A percentile compares a stretch with the other conserved stretches of the same genome.
Evolutionary conservation across 2,797 vertebrate species (phyloP).

Genomic region (Pogoniulus pusillus): DNA sequence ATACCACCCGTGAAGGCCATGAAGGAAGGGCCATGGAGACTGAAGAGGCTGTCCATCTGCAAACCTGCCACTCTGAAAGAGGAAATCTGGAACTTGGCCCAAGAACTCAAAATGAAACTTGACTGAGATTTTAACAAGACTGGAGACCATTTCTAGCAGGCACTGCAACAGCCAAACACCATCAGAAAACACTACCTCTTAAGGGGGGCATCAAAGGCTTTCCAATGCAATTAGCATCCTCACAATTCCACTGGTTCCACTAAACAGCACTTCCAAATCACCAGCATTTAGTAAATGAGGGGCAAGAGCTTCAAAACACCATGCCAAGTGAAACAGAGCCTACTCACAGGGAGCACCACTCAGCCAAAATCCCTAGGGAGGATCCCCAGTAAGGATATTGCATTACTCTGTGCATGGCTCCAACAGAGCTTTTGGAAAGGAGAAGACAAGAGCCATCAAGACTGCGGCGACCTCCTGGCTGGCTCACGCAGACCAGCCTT

Average conservation of each 20-base stretch:
- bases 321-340: background rate
- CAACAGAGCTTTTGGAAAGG: background rate
- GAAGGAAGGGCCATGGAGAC: background rate
- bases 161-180: background rate
- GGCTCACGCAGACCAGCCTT: accelerated
- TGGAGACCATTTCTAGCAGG: background rate
- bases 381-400: too few species aligned
- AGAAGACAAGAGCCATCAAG: background rate
- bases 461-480: background rate
- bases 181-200: background rate
- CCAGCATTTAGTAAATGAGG: background rate
- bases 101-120: background rate
- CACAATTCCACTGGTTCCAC: background rate
- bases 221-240: background rate
- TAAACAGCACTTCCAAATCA: background rate
- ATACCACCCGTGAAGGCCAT: accelerated
- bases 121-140: background rate
- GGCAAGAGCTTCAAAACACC: background rate
- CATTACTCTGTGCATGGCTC: background rate
- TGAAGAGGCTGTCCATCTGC: background rate
- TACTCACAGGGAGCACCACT: background rate
- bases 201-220: background rate
- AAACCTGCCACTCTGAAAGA: background rate
- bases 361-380: background rate
- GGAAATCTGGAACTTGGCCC: background rate